Percentiles rank a stretch among this genome's conserved stretches.
phyloP scores from a whole-genome alignment of 2,888 invertebrate genomes.

The Hydroisotoma schaefferi region DNA sequence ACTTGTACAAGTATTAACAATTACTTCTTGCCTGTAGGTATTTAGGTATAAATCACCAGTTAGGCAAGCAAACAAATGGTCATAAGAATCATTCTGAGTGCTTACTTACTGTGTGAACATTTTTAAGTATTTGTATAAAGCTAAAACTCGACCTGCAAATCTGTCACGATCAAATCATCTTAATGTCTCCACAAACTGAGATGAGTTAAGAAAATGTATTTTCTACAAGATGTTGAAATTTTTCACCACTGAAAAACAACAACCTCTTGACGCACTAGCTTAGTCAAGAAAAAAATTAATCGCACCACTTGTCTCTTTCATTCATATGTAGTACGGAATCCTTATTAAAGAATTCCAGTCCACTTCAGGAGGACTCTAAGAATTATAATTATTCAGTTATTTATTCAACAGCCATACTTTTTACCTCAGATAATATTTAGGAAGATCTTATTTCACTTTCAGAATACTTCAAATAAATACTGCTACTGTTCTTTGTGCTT shows the following conservation, averaged over 20 bases:
- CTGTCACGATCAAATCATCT: slow-evolving; percentile 33
- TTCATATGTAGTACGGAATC: too few relatives aligned
- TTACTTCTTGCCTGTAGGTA: too few relatives aligned
- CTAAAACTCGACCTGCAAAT: slow-evolving; percentile 23
- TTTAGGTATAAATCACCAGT: too few relatives aligned
- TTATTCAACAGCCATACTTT: too few relatives aligned
- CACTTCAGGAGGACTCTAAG: too few relatives aligned
- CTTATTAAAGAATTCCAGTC: neutral
- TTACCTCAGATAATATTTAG: too few relatives aligned
- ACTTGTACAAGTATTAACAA: too few relatives aligned
- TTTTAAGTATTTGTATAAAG: slow-evolving; percentile 6
- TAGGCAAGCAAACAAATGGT: too few relatives aligned
- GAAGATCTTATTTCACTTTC: too few relatives aligned
- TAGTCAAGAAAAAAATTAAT: slow-evolving; percentile 13
- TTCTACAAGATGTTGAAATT: slow-evolving; percentile 1
- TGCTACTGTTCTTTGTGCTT: too few relatives aligned
- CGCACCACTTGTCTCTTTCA: slow-evolving; percentile 14
- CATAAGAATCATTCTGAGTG: neutral
- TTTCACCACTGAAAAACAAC: slow-evolving; percentile 1
- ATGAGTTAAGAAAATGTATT: slow-evolving; percentile 12
- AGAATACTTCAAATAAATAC: too few relatives aligned
- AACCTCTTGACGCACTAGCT: slow-evolving; percentile 2
- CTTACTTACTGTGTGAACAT: neutral
- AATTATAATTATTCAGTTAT: too few relatives aligned
- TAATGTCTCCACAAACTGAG: slow-evolving; percentile 18